Percentiles rank a stretch among this genome's conserved stretches.
Conservation (phyloP, 92 coral and sea anemone genomes). For the Phenganax marumi region DNA sequence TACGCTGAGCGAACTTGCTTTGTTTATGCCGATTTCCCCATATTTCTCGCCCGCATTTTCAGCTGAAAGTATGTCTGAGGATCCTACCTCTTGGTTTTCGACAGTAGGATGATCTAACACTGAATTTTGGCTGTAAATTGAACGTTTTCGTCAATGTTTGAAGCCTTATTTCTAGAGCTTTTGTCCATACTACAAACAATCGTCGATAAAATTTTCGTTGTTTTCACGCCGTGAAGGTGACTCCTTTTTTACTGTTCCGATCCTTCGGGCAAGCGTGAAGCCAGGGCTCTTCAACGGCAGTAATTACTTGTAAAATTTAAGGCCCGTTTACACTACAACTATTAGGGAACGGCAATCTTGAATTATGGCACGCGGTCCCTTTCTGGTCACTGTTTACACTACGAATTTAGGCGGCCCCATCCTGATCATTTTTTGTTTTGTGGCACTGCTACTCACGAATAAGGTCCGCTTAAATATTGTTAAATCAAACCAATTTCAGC, state of each 20-base stretch:
- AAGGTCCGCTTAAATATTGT: too few species aligned
- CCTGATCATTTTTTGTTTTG: too few species aligned
- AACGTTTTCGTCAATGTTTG: constrained; percentile 2
- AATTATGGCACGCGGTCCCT: too few species aligned
- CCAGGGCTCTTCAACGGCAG: neutral
- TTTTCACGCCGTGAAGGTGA: constrained; percentile 8
- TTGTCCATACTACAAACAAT: neutral
- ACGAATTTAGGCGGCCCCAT: too few species aligned
- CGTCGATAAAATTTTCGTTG: neutral
- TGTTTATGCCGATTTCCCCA: too few species aligned
- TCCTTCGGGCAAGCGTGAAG: neutral
- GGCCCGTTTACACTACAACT: too few species aligned
- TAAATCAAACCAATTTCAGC: too few species aligned
- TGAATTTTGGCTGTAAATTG: neutral
- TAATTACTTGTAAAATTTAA: neutral
- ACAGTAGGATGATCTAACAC: neutral
- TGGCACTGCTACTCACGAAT: too few species aligned
- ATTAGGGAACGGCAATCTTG: too few species aligned
- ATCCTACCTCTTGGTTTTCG: constrained; percentile 1
- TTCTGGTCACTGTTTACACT: too few species aligned
- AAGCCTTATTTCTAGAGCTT: neutral
- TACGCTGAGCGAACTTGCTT: too few species aligned
- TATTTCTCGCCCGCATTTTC: neutral
- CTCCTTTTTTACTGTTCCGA: neutral
- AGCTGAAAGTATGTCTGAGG: constrained; percentile 2